Conservation (phyloP, 2,113 vertebrate genomes). For the Epinephelus lanceolatus region DNA sequence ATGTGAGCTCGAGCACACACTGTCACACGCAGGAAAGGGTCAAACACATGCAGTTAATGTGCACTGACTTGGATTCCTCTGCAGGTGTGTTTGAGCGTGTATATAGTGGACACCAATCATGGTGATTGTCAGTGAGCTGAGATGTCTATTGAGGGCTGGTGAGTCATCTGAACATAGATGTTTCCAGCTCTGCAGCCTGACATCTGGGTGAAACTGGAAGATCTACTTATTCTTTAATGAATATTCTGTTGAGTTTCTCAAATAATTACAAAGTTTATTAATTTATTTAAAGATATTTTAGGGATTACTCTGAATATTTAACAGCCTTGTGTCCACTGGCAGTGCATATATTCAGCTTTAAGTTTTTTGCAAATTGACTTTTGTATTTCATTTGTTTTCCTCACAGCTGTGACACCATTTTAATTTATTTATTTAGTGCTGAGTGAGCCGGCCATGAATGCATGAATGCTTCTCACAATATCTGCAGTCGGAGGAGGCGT, state of each 20-base stretch:
- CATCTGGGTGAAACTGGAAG: slow-evolving; percentile 3
- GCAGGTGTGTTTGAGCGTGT: neutral
- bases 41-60: neutral
- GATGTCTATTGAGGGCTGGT: slow-evolving; percentile 43
- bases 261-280: neutral
- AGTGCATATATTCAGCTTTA: neutral
- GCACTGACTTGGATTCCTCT: neutral
- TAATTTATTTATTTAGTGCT: no score
- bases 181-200: neutral
- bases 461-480: neutral
- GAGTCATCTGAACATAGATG: slow-evolving; percentile 58
- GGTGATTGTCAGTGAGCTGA: slow-evolving; percentile 47
- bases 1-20: neutral
- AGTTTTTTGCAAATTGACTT: neutral
- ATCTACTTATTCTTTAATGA: neutral
- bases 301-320: neutral
- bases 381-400: slow-evolving; percentile 7
- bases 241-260: neutral
- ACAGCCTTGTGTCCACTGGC: neutral
- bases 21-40: slow-evolving; percentile 3
- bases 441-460: neutral
- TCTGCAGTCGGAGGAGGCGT: neutral
- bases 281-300: neutral
- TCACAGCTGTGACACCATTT: neutral
- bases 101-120: slow-evolving; percentile 19